Percentiles rank a stretch among this genome's conserved stretches.
Evolutionary conservation across 2,797 vertebrate species (phyloP).

Genomic region (Echiichthys vipera): DNA sequence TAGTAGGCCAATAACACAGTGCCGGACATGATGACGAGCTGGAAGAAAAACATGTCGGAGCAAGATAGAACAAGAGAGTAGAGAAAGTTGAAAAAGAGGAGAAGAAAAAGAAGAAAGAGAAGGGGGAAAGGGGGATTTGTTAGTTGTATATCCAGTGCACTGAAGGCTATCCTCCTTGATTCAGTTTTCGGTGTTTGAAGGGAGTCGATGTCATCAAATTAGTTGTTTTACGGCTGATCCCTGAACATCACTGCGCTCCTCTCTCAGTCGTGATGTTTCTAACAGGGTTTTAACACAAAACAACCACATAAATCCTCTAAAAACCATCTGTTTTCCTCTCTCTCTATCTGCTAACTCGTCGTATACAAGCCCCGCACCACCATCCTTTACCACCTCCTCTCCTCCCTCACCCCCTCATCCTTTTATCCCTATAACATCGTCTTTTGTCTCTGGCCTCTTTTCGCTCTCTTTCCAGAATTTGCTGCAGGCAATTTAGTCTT

Average conservation of each 20-base stretch:
- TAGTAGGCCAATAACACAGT: slow-evolving; percentile 97
- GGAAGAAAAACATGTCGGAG: slow-evolving; percentile 88
- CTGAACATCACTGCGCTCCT: slow-evolving; percentile 8
- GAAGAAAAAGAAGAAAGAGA: slow-evolving; percentile 4
- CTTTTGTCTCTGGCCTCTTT: slow-evolving; percentile 78
- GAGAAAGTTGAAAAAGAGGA: slow-evolving; percentile 26
- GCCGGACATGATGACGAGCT: slow-evolving; percentile 99
- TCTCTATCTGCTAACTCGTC: slow-evolving; percentile 44
- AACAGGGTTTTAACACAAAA: slow-evolving; percentile 45
- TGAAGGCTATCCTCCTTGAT: not conserved
- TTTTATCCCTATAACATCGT: slow-evolving; percentile 70
- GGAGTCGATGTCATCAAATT: slow-evolving; percentile 8
- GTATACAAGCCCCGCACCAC: slow-evolving; percentile 20
- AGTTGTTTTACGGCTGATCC: slow-evolving; percentile 18
- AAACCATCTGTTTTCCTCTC: slow-evolving; percentile 30
- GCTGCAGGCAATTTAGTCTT: slow-evolving; percentile 64
- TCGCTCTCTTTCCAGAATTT: slow-evolving; percentile 57
- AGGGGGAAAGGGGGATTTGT: slow-evolving; percentile 20
- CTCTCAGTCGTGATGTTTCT: slow-evolving; percentile 39
- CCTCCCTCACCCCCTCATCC: slow-evolving; percentile 65
- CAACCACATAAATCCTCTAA: slow-evolving; percentile 49
- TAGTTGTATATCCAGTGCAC: slow-evolving; percentile 38
- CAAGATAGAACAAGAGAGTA: not conserved
- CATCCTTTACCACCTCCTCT: slow-evolving; percentile 68
- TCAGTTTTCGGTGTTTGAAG: slow-evolving; percentile 1